Conservation (phyloP, 1,140 invertebrate species). For the Drosophila kohkoa region DNA sequence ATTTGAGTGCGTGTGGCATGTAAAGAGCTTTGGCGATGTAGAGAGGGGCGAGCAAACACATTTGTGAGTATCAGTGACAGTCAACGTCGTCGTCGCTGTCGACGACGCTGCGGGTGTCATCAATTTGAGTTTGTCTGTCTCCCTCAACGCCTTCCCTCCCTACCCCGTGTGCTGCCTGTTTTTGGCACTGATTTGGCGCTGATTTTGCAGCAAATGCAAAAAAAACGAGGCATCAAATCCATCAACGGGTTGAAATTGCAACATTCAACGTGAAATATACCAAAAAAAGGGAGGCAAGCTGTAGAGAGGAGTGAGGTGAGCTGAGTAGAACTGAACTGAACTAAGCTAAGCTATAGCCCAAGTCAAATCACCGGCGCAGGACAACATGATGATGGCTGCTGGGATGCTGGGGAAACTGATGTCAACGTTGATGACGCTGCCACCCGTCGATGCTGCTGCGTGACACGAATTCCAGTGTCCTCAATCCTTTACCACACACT, state of each 20-base stretch:
- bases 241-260: slow-evolving; percentile 82
- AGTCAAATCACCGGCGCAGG: slow-evolving; percentile 53
- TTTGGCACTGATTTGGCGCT: slow-evolving; percentile 70
- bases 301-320: background rate
- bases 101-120: slow-evolving; percentile 69
- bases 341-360: slow-evolving; percentile 2
- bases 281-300: slow-evolving; percentile 27
- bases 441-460: slow-evolving; percentile 74
- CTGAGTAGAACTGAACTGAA: background rate
- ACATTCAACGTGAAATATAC: slow-evolving; percentile 61
- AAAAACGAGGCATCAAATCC: slow-evolving; percentile 68
- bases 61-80: slow-evolving; percentile 72
- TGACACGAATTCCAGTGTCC: slow-evolving; percentile 69
- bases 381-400: slow-evolving; percentile 71
- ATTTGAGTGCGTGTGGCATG: slow-evolving; percentile 72
- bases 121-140: slow-evolving; percentile 70
- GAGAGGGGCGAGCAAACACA: slow-evolving; percentile 7
- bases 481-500: background rate
- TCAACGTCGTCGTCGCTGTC: slow-evolving; percentile 18
- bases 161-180: slow-evolving; percentile 4
- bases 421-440: slow-evolving; percentile 67
- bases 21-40: slow-evolving; percentile 29
- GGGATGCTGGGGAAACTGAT: slow-evolving; percentile 45
- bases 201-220: slow-evolving; percentile 41
- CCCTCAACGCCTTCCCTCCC: background rate